Evolutionary conservation across 1,140 invertebrate species (phyloP).

Genomic region (Drosophila orosa): DNA sequence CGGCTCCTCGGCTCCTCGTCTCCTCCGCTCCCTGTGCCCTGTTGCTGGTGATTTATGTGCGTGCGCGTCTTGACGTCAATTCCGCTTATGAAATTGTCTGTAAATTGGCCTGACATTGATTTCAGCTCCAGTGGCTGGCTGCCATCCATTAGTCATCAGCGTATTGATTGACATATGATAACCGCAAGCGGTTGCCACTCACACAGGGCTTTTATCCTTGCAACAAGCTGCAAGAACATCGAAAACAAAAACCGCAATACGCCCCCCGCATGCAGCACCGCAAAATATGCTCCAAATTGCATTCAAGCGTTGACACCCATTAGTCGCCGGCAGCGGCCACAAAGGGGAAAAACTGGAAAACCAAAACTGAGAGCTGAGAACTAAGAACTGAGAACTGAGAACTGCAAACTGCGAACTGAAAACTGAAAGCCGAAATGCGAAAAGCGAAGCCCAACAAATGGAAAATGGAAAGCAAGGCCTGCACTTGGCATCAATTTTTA

Average conservation of each 20-base stretch:
- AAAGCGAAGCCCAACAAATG: slow-evolving; percentile 40
- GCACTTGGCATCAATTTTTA: slow-evolving; percentile 81
- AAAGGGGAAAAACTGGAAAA: slow-evolving; percentile 26
- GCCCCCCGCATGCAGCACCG: slow-evolving; percentile 36
- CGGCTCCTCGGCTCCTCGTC: neutral
- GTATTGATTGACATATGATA: slow-evolving; percentile 78
- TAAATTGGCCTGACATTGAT: slow-evolving; percentile 70
- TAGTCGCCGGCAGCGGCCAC: slow-evolving; percentile 45
- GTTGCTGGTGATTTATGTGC: slow-evolving; percentile 50
- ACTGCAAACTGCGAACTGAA: slow-evolving; percentile 2
- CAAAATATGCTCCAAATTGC: slow-evolving; percentile 79
- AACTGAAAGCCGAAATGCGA: slow-evolving; percentile 7
- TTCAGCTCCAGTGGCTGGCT: slow-evolving; percentile 24
- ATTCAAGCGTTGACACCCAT: slow-evolving; percentile 78
- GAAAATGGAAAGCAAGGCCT: slow-evolving; percentile 65
- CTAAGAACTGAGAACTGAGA: neutral
- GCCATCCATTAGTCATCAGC: slow-evolving; percentile 63
- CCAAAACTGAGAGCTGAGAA: slow-evolving; percentile 5
- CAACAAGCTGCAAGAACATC: slow-evolving; percentile 27
- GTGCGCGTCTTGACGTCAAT: slow-evolving; percentile 52
- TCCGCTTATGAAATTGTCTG: slow-evolving; percentile 62
- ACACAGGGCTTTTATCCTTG: slow-evolving; percentile 52
- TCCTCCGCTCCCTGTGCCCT: slow-evolving; percentile 5
- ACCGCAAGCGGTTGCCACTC: slow-evolving; percentile 55
- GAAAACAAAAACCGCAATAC: slow-evolving; percentile 36